Evolutionary conservation across 2,113 vertebrate genomes (phyloP).

Genomic region (Cyprinodon tularosa): DNA sequence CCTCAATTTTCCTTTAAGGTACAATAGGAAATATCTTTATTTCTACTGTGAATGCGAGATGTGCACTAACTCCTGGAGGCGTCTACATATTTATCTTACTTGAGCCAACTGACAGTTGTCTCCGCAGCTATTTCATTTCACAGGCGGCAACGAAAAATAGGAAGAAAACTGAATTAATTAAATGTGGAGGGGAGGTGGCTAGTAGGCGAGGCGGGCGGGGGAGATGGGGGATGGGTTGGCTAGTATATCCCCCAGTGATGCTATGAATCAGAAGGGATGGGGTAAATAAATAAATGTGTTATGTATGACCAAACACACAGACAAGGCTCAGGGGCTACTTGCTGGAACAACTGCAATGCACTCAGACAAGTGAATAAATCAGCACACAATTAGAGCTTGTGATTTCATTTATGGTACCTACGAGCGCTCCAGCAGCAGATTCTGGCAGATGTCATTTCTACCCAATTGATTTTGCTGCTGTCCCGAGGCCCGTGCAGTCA

Average conservation of each 20-base stretch:
- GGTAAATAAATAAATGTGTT: conserved; percentile 80
- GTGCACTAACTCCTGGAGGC: conserved; percentile 58
- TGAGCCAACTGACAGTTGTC: conserved; percentile 79
- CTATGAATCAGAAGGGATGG: conserved; percentile 67
- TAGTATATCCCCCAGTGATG: conserved; percentile 59
- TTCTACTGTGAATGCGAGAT: conserved; percentile 47
- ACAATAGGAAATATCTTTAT: conserved; percentile 3
- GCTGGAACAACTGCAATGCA: conserved; percentile 64
- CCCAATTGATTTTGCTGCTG: conserved; percentile 83
- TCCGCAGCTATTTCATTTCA: conserved; percentile 77
- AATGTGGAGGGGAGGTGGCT: conserved; percentile 48
- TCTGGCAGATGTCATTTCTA: conserved; percentile 86
- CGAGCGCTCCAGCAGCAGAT: conserved; percentile 74
- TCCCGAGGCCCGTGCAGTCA: conserved; percentile 74
- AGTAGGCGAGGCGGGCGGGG: background rate
- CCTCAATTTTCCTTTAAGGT: conserved; percentile 12
- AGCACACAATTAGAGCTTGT: conserved; percentile 81
- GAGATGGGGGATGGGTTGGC: background rate
- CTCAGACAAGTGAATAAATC: conserved; percentile 85
- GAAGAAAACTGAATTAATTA: conserved; percentile 73
- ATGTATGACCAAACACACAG: conserved; percentile 77
- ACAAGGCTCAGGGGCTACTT: conserved; percentile 65
- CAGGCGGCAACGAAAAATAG: conserved; percentile 40
- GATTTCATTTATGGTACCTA: conserved; percentile 84
- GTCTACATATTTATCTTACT: conserved; percentile 80